A percentile compares a stretch with the other conserved stretches of the same genome.
Conservation (phyloP, 2,888 invertebrate species). For the Matsumyia berberina region DNA sequence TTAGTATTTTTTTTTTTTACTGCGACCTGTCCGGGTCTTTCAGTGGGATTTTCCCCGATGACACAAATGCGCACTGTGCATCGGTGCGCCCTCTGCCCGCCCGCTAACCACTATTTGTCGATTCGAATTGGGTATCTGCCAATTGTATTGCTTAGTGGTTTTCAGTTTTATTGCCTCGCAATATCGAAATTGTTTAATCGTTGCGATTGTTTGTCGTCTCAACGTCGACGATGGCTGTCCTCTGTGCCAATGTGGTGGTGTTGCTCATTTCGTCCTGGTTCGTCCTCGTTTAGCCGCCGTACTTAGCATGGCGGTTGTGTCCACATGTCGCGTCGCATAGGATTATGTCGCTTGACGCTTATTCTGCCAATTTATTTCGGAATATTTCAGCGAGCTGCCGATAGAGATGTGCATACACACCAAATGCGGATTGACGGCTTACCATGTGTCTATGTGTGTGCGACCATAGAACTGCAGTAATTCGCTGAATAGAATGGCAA, state of each 20-base stretch:
- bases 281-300: conserved; percentile 8
- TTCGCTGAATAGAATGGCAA: not conserved
- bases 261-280: conserved; percentile 46
- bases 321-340: conserved; percentile 43
- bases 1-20: conserved; percentile 7
- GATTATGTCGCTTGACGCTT: conserved; percentile 63
- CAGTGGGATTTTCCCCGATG: conserved; percentile 64
- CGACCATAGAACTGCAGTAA: conserved; percentile 26
- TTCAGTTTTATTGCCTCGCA: conserved; percentile 71
- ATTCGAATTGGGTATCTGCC: conserved; percentile 72
- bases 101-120: conserved; percentile 46
- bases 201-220: conserved; percentile 64
- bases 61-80: conserved; percentile 44
- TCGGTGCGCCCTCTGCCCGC: not conserved
- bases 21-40: conserved; percentile 52
- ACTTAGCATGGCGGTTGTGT: conserved; percentile 36
- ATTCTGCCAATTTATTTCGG: conserved; percentile 63
- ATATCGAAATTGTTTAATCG: conserved; percentile 76
- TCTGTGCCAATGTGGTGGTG: not conserved
- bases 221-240: conserved; percentile 15
- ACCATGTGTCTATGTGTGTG: conserved; percentile 28
- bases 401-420: conserved; percentile 14
- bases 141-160: conserved; percentile 76
- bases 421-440: conserved; percentile 44
- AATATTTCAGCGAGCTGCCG: conserved; percentile 24